phyloP scores from a whole-genome alignment of 2,113 vertebrate genomes.

The Aspidoscelis tigris region DNA sequence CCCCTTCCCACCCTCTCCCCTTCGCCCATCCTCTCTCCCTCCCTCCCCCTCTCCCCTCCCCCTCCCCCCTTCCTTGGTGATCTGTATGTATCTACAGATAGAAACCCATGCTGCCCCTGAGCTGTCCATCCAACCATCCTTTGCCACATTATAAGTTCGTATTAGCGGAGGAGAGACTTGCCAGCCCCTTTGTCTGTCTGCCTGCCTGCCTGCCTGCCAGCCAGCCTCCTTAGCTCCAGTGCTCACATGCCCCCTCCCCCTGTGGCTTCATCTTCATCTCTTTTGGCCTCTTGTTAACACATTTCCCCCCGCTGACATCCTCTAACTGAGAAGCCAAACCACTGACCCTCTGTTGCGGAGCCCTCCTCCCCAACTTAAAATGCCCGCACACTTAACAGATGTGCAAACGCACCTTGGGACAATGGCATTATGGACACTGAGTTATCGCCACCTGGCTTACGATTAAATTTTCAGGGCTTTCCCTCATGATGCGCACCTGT shows the following conservation, averaged over 20 bases:
- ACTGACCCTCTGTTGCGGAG: neutral
- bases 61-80: no score
- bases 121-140: no score
- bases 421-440: slow-evolving; percentile 52
- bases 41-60: no score
- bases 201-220: neutral
- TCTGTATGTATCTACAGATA: no score
- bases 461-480: slow-evolving; percentile 68
- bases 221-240: neutral
- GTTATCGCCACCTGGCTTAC: slow-evolving; percentile 68
- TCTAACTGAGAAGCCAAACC: no score
- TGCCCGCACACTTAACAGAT: slow-evolving; percentile 12
- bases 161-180: neutral
- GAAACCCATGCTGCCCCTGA: no score
- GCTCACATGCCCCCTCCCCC: slow-evolving; percentile 19
- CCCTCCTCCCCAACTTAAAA: neutral
- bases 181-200: neutral
- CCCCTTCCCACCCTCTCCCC: no score
- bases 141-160: no score
- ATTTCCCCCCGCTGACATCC: neutral
- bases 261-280: fast-evolving
- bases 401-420: slow-evolving; percentile 39
- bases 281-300: neutral
- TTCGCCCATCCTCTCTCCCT: no score
- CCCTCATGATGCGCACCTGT: slow-evolving; percentile 71